These are phyloP conservation scores for Hyposoter didymator DNA, from an alignment of 2,888 invertebrate genomes.

Conservation along the genomic window DNA sequence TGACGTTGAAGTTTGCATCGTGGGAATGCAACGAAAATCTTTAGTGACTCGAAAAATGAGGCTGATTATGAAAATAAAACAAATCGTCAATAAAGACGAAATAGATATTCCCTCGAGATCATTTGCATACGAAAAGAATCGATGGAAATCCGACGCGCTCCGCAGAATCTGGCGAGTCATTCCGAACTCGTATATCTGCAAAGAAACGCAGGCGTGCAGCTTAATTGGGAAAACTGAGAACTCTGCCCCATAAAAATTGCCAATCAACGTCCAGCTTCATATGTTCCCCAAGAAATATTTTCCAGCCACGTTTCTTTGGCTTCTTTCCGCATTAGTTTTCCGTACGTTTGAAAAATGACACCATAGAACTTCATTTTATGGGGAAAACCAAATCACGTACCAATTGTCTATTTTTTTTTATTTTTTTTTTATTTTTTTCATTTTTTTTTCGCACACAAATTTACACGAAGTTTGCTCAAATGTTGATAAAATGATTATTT, in stretches of 20 bases:
- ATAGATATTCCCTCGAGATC: neutral
- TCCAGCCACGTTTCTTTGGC: neutral
- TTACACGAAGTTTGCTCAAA: neutral
- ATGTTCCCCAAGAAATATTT: neutral
- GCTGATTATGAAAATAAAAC: too few relatives aligned
- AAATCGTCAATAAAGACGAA: too few relatives aligned
- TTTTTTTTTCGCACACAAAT: neutral
- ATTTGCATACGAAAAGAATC: neutral
- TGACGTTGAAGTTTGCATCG: too few relatives aligned
- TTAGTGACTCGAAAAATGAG: too few relatives aligned
- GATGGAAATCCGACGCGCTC: neutral
- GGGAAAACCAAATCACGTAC: neutral
- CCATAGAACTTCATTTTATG: neutral
- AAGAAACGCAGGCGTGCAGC: neutral
- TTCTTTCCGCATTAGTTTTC: neutral
- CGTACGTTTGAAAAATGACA: neutral
- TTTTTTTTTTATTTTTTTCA: neutral
- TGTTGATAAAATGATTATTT: conserved; percentile 5
- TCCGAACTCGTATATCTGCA: conserved; percentile 11
- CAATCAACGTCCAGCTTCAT: neutral
- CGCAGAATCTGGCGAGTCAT: neutral
- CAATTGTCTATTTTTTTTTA: neutral
- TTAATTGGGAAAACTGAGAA: neutral
- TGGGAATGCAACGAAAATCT: too few relatives aligned
- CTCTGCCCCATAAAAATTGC: neutral